These are phyloP conservation scores for Melanotaenia boesemani DNA, from an alignment of 2,797 vertebrate genomes.

Conservation along the genomic window DNA sequence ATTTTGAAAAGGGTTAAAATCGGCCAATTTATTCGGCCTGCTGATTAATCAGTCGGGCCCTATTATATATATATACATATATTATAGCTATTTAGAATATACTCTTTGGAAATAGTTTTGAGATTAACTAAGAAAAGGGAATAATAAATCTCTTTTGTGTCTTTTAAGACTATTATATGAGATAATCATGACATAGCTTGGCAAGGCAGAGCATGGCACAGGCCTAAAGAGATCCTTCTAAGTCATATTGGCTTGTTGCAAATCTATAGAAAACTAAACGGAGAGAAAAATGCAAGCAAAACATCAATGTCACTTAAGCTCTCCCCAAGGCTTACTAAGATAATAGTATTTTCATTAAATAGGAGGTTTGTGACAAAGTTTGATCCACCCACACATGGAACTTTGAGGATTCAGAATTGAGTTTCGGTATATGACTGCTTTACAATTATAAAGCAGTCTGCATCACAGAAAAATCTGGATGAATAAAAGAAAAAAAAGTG, in stretches of 20 bases:
- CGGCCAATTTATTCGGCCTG: too few species aligned
- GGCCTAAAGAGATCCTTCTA: slow-evolving; percentile 22
- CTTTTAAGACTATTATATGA: too few species aligned
- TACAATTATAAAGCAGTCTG: not conserved
- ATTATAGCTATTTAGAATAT: too few species aligned
- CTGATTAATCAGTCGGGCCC: too few species aligned
- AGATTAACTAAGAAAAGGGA: too few species aligned
- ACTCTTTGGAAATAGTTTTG: too few species aligned
- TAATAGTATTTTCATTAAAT: not conserved
- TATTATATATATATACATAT: too few species aligned
- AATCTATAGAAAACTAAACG: slow-evolving; percentile 15
- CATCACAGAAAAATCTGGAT: not conserved
- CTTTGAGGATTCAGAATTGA: not conserved
- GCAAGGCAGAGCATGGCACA: too few species aligned
- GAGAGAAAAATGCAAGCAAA: not conserved
- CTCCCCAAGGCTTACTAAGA: not conserved
- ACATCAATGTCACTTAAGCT: not conserved
- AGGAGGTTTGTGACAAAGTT: slow-evolving; percentile 10
- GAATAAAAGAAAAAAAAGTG: too few species aligned
- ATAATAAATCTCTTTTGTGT: too few species aligned
- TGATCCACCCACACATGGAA: slow-evolving; percentile 8
- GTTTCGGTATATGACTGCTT: not conserved
- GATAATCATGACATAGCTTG: too few species aligned
- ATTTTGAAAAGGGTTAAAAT: too few species aligned
- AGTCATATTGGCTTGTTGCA: slow-evolving; percentile 3